Evolutionary conservation across 2,797 vertebrate species (phyloP).

Genomic region (Lepilemur septentrionalis): DNA sequence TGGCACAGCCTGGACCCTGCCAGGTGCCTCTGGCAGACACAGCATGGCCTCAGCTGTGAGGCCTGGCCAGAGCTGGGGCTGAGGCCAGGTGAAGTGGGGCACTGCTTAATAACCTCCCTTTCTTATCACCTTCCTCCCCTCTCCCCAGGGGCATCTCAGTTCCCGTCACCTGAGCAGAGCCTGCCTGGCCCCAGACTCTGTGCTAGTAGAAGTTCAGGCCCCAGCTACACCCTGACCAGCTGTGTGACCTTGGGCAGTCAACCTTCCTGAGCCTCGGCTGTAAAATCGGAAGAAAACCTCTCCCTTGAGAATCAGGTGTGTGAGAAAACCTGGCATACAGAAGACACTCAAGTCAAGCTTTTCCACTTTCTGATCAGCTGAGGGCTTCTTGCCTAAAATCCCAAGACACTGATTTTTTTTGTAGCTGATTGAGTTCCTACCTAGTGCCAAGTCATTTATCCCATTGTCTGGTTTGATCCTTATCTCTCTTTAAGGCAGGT

Average conservation of each 20-base stretch:
- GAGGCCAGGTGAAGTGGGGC: not conserved
- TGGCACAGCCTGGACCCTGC: not conserved
- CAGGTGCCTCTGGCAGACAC: not conserved
- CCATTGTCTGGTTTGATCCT: not conserved
- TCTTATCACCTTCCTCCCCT: not conserved
- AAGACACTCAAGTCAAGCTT: not conserved
- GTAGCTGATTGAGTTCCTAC: not conserved
- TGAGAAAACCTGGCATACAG: not conserved
- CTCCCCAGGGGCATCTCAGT: not conserved
- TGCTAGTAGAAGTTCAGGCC: not conserved
- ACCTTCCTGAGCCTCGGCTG: not conserved
- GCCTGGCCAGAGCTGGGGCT: not conserved
- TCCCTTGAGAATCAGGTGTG: accelerated
- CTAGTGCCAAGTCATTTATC: not conserved
- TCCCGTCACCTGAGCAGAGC: not conserved
- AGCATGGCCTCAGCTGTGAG: not conserved
- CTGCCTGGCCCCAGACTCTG: not conserved
- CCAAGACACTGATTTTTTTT: not conserved
- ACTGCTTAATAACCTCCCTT: not conserved
- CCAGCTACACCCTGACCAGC: not conserved
- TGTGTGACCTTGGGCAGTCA: not conserved
- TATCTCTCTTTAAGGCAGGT: not conserved
- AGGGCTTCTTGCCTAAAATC: not conserved
- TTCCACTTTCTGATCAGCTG: not conserved
- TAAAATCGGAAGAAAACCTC: not conserved